Evolutionary conservation across 2,888 invertebrate species (phyloP).

Genomic region (Leucophora obtusa): DNA sequence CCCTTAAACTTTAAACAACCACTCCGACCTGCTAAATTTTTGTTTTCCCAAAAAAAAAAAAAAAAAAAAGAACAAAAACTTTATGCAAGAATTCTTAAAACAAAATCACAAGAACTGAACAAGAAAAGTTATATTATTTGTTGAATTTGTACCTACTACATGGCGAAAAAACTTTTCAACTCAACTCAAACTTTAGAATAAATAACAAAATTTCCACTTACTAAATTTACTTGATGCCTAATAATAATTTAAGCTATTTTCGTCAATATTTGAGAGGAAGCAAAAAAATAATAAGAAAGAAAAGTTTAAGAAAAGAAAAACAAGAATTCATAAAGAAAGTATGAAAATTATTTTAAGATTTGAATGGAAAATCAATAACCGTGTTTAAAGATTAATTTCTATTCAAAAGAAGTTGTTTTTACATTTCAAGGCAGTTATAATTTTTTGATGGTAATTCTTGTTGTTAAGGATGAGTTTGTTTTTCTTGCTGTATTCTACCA

Average conservation of each 20-base stretch:
- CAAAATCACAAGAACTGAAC: too few relatives aligned
- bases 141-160: too few relatives aligned
- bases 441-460: background rate
- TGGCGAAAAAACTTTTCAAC: too few relatives aligned
- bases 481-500: background rate
- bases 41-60: too few relatives aligned
- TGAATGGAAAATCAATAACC: constrained; percentile 49
- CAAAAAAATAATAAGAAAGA: too few relatives aligned
- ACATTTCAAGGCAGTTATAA: too few relatives aligned
- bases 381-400: background rate
- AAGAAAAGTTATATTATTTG: too few relatives aligned
- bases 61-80: too few relatives aligned
- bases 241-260: constrained; percentile 60
- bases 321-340: background rate
- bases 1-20: background rate
- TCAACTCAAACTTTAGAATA: too few relatives aligned
- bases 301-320: background rate
- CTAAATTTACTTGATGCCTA: constrained; percentile 37
- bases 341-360: too few relatives aligned
- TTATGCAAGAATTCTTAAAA: too few relatives aligned
- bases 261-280: constrained; percentile 31
- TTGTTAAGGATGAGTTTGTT: background rate
- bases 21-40: constrained; percentile 31
- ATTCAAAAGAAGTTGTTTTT: background rate
- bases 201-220: too few relatives aligned